These are phyloP conservation scores for Myodes glareolus DNA, from an alignment of 2,113 vertebrate genomes.

Conservation along the genomic window DNA sequence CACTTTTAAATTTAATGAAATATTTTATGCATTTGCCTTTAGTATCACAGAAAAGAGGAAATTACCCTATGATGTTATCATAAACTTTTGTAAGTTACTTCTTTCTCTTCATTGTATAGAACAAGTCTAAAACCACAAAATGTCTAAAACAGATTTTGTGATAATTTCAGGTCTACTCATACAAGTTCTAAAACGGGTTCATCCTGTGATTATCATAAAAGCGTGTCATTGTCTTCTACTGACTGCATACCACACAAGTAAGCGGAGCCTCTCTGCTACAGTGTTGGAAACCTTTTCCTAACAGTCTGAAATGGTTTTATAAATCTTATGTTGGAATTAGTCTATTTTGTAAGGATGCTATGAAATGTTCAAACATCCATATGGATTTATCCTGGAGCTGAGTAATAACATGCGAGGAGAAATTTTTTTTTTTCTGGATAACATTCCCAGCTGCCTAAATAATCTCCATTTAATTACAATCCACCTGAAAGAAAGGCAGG, in stretches of 20 bases:
- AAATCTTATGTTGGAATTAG: not conserved
- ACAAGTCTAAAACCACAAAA: conserved; percentile 24
- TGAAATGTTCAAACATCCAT: not conserved
- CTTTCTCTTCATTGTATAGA: not conserved
- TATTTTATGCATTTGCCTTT: not conserved
- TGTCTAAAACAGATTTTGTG: not conserved
- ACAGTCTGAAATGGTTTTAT: conserved; percentile 6
- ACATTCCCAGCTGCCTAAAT: not conserved
- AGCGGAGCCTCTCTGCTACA: not conserved
- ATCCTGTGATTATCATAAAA: not conserved
- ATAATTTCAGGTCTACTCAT: not conserved
- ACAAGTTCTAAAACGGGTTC: not conserved
- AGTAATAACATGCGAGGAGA: not conserved
- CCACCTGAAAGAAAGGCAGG: not conserved
- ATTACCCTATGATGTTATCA: not conserved
- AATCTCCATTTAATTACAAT: not conserved
- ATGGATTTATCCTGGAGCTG: not conserved
- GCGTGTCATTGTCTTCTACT: not conserved
- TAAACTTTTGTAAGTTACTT: not conserved
- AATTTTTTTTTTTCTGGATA: not conserved
- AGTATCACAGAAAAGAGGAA: conserved; percentile 5
- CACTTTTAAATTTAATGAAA: conserved; percentile 20
- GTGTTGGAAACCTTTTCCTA: not conserved
- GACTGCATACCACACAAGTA: not conserved
- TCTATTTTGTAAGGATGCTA: not conserved